Conservation (phyloP, 2,888 invertebrate species). For the Phrixothrix hirtus region DNA sequence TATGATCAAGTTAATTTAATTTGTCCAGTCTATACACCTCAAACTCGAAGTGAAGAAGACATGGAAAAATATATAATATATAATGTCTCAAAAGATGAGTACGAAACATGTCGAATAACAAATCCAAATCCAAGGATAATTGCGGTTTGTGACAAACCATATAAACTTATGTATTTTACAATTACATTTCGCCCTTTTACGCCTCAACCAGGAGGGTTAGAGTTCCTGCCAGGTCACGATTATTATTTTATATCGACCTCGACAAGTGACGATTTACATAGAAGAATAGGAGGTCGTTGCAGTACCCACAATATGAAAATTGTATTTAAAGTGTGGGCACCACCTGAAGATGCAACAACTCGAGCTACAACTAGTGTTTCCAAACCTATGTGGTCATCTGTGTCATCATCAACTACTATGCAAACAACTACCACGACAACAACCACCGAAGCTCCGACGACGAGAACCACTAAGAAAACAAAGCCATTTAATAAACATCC, state of each 20-base stretch:
- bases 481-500: conserved; percentile 77
- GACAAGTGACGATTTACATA: conserved; percentile 87
- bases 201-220: conserved; percentile 91
- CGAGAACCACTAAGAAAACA: conserved; percentile 61
- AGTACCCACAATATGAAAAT: conserved; percentile 94
- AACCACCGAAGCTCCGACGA: conserved; percentile 50
- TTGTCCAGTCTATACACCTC: conserved; percentile 89
- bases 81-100: conserved; percentile 95
- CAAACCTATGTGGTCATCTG: conserved; percentile 52
- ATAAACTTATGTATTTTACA: conserved; percentile 92
- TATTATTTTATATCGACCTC: conserved; percentile 94
- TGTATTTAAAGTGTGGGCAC: conserved; percentile 80
- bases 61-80: conserved; percentile 96
- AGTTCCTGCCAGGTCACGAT: conserved; percentile 92
- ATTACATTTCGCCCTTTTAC: conserved; percentile 96
- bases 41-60: conserved; percentile 84
- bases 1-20: conserved; percentile 96
- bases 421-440: conserved; percentile 45
- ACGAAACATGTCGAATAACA: conserved; percentile 93
- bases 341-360: conserved; percentile 62
- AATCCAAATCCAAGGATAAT: conserved; percentile 92
- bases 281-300: conserved; percentile 91
- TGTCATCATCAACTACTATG: conserved; percentile 53
- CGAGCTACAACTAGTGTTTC: conserved; percentile 45
- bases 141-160: conserved; percentile 94